These are phyloP conservation scores for Phoxinus phoxinus DNA, from an alignment of 2,113 vertebrate genomes.

Conservation along the genomic window DNA sequence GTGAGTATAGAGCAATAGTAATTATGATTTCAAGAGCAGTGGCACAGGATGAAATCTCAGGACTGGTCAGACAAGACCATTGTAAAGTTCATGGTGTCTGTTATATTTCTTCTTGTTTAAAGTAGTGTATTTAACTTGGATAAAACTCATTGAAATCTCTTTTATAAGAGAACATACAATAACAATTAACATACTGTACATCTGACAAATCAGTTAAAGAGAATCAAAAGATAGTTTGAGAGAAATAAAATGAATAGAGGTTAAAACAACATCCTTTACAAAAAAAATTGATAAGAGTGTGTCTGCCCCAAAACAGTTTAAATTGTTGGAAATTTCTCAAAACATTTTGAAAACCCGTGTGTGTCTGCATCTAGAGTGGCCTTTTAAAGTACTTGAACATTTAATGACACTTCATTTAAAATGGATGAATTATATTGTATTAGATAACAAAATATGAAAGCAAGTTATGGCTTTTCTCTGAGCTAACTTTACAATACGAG, in stretches of 20 bases:
- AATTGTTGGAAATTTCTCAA: background rate
- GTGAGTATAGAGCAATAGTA: conserved; percentile 8
- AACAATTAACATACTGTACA: too few species aligned
- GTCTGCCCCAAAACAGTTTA: background rate
- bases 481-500: background rate
- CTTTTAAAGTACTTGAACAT: background rate
- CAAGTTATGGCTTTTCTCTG: background rate
- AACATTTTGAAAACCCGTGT: background rate
- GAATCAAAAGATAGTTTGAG: background rate
- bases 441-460: background rate
- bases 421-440: background rate
- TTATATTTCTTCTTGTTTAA: background rate
- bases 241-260: background rate
- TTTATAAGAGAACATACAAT: background rate
- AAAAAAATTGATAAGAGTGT: background rate
- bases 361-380: background rate
- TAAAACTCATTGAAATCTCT: background rate
- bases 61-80: background rate
- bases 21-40: background rate
- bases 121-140: background rate
- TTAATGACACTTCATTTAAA: background rate
- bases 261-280: background rate
- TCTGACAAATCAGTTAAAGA: background rate
- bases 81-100: background rate
- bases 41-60: background rate